These are phyloP conservation scores for Scaptomyza cyrtandrae DNA, from an alignment of 2,888 invertebrate species.

Conservation along the genomic window DNA sequence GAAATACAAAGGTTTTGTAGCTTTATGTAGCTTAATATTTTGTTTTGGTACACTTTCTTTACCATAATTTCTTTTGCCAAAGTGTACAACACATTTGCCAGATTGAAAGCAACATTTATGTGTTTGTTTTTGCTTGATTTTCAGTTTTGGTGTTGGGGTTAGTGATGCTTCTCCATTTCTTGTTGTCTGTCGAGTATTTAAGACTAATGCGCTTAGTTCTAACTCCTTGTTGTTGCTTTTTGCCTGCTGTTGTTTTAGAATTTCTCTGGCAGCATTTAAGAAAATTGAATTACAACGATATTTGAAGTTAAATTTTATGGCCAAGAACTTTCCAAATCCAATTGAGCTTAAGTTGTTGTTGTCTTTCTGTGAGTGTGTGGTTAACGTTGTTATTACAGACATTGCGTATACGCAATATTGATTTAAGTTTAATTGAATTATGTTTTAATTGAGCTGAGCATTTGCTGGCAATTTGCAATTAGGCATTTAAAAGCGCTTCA, in stretches of 20 bases:
- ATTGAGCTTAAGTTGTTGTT: conserved; percentile 48
- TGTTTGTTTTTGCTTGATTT: conserved; percentile 46
- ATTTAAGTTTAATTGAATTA: conserved; percentile 46
- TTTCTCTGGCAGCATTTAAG: conserved; percentile 42
- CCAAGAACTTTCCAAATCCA: conserved; percentile 48
- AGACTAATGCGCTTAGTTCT: conserved; percentile 72
- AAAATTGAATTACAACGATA: conserved; percentile 66
- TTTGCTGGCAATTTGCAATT: conserved; percentile 22
- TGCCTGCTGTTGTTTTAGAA: conserved; percentile 1
- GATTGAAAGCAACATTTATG: conserved; percentile 45
- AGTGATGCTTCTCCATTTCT: conserved; percentile 8
- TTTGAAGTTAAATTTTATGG: conserved; percentile 39
- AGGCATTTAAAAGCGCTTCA: conserved; percentile 5
- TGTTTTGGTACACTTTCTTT: background rate
- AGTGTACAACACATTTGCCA: conserved; percentile 37
- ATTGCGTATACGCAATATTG: conserved; percentile 51
- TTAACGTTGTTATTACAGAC: background rate
- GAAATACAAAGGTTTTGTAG: no score
- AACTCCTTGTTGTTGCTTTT: conserved; percentile 24
- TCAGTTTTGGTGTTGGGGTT: conserved; percentile 1
- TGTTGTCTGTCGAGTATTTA: conserved; percentile 55
- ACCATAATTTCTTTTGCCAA: background rate
- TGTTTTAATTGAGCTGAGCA: conserved; percentile 53
- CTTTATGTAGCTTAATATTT: background rate
- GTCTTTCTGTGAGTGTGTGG: background rate